Evolutionary conservation across 2,797 vertebrate species (phyloP), one percentile per base, ranked within the genome.

Genomic region (Smutsia gigantea): DNA sequence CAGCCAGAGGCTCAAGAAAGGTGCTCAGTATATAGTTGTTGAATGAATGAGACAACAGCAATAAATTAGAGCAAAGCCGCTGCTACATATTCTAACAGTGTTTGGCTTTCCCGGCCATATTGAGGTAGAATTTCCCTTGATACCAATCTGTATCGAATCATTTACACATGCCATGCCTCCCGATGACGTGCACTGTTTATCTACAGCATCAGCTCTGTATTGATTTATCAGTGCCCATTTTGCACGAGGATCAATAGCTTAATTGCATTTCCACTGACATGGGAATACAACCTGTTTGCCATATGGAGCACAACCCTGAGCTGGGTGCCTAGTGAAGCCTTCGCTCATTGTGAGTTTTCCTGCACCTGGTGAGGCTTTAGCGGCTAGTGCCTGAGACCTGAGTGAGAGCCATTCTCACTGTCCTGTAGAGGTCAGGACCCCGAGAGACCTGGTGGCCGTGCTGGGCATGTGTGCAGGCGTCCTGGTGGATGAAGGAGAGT

Each of bases 211-310:
- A 91, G 42, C 51, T 87, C 64, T 2, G 1, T 91, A 97, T 94
- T 89, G 97, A 97, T 91, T 97, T 95, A 97, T 96, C 96, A 97
- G 89, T 91, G 95, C 94, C 95, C 90, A 77, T 95, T 97, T 96
- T 97, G 92, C 92, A 72, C 4, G 2, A 74, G 66, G 88, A 97
- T 98, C 97, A 75, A 97, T 97, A 96, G 93, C 92, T 96, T 95
- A 93, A 97, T 97, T 94, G 95, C 49, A 42, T 91, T 86, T 89
- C 85, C 0, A 19, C 64, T 39, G 23, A 93, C 86, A 53, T 3
- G 81, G 83, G 95, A 71, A 66, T 79, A 61, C 95, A 95, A 89
- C 74, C 74, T 69, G 90, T 93, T 88, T 91, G 96, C 55, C 13
- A 5, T 1, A 15, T 18, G 17, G 53, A 71, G 19, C 55, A 31